Evolutionary conservation across 1,140 invertebrate genomes (phyloP), one percentile per base, ranked within the genome.

Genomic region (Drosophila jambulina): DNA sequence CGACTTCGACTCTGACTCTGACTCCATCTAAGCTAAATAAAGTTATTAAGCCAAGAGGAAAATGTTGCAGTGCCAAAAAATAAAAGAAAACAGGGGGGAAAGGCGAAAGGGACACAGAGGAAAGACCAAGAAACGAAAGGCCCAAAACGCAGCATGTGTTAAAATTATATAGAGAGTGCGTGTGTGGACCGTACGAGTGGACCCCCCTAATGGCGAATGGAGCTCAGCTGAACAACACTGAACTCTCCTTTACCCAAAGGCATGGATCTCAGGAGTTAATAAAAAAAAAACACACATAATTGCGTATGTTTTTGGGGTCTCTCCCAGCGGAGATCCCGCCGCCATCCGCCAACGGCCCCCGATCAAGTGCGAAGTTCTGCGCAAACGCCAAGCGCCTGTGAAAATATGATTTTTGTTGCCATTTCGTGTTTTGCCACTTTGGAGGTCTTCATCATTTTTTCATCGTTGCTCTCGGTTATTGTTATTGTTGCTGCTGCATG

Each of bases 131-230:
- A 38, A n/a, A 59, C 27, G 69, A 85, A 85, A 85, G 57, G 58
- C 71, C 84, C 63, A 84, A 88, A 90, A 90, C 84, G 62, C 84
- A 90, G 84, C 84, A 88, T 88, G 84, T 88, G 84, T 88, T 88
- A 88, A 88, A 90, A 88, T 88, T 90, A 88, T 88, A 88, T 88
- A 88, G 85, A 88, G 84, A 84, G 84, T 90, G 84, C 85, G 84
- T 90, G 84, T 90, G 84, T 75, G 69, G 80, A 86, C 64, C 49
- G 63, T 57, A 57, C 58, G 72, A 68, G 49, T 40, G 49, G 84
- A 84, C 85, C 80, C 80, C 84, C 84, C 84, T 82, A 88, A 83
- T 83, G 84, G 81, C 82, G 77, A 38, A 58, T 60, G 63, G 75
- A 63, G 45, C 32, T 57, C 61, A 60, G 19, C 61, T 58, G 32